These are phyloP conservation scores for Nyctereutes procyonoides DNA, from an alignment of 2,113 vertebrate species.

Conservation along the genomic window DNA sequence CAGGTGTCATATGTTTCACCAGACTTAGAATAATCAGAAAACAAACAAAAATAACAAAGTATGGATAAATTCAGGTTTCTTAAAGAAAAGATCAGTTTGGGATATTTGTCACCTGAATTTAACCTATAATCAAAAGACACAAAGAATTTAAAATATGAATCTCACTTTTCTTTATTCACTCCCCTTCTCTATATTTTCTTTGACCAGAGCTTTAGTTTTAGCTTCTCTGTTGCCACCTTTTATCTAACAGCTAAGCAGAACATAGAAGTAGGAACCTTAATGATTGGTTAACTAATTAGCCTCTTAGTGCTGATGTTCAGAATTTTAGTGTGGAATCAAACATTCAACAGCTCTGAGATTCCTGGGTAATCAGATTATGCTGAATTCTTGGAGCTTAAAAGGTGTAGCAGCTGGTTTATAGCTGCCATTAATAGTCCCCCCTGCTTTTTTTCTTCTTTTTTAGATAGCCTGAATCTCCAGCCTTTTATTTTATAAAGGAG, in stretches of 20 bases:
- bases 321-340: conserved; percentile 11
- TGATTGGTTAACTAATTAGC: neutral
- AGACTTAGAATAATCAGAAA: conserved; percentile 16
- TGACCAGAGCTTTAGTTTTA: neutral
- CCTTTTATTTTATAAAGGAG: conserved; percentile 38
- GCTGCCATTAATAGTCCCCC: neutral
- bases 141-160: neutral
- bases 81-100: neutral
- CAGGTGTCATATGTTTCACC: neutral
- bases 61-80: neutral
- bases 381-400: conserved; percentile 56
- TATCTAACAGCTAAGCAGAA: neutral
- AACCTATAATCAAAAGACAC: conserved; percentile 49
- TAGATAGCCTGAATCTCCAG: conserved; percentile 38
- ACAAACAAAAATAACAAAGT: neutral
- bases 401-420: conserved; percentile 42
- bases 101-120: neutral
- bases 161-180: neutral
- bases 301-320: neutral
- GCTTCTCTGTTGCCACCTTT: neutral
- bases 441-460: neutral
- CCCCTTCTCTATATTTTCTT: neutral
- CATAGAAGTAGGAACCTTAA: neutral
- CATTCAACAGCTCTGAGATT: conserved; percentile 13
- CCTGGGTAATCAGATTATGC: conserved; percentile 6